A percentile compares a stretch with the other conserved stretches of the same genome.
Conservation (phyloP, 2,113 vertebrate species). For the Apaloderma vittatum region DNA sequence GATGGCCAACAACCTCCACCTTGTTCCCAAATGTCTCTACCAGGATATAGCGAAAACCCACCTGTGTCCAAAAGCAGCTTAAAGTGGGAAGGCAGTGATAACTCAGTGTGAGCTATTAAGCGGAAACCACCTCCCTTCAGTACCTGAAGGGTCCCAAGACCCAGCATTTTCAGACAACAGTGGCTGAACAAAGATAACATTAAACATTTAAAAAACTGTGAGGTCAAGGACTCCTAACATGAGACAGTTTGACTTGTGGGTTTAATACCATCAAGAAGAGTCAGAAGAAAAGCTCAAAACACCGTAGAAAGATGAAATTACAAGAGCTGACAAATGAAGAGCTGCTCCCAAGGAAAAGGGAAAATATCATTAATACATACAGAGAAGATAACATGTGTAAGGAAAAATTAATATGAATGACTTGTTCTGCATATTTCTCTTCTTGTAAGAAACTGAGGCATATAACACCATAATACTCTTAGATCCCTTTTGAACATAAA, state of each 20-base stretch:
- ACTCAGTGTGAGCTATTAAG: background rate
- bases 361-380: background rate
- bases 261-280: background rate
- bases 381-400: fast-evolving
- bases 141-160: background rate
- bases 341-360: background rate
- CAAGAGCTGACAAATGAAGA: background rate
- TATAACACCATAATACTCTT: background rate
- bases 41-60: background rate
- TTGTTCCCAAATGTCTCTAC: background rate
- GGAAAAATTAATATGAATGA: background rate
- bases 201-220: background rate
- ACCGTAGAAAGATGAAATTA: background rate
- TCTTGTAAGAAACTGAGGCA: background rate
- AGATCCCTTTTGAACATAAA: background rate
- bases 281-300: background rate
- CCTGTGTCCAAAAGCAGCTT: background rate
- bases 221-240: background rate
- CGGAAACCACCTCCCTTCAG: background rate
- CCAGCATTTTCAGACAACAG: background rate
- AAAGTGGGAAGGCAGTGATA: background rate
- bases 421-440: background rate
- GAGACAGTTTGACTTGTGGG: background rate
- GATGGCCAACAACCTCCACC: background rate
- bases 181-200: background rate